Base-by-base conservation (phyloP, 2,113 vertebrate species). In the Craseonycteris thonglongyai region DNA sequence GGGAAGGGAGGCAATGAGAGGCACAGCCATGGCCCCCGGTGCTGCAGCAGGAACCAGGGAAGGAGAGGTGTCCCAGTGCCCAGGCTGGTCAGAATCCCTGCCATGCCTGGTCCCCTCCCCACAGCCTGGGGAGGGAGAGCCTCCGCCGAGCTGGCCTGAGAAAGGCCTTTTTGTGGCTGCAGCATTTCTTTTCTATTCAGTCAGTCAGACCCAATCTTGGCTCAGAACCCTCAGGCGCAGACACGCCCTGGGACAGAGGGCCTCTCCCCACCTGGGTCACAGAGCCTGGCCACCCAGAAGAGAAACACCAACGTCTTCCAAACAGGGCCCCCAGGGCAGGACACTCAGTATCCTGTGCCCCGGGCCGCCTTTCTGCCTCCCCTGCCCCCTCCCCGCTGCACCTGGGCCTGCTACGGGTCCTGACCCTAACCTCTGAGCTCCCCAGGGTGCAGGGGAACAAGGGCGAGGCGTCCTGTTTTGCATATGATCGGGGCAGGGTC, bases 301-400 rank as follows among this genome's bases (percentile, higher is more conserved):
- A 75, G 42, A 49, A 11, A 56, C n/a, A 15, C 35, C 35, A 51
- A 15, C 28, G 15, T 3, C 40, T 58, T 14, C 42, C 35, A 33
- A n/a, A 22, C 38, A 61, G 5, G 5, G n/a, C 33, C 49, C 1
- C 30, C 3, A 8, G 38, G 12, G 66, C 38, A 63, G 49, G 16
- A 22, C 2, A 2, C 1, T 28, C 42, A 16, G 22, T 21, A 9
- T 28, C 38, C 18, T 81, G 58, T 2, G 3, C 21, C 19, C 22
- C 12, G 22, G 0, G 18, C 22, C 24, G 0, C 12, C 22, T 40
- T 72, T 69, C 79, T 40, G 65, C 22, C 21, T 42, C 40, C 3
- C 24, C 18, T 42, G 9, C 33, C n/a, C 21, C 10, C 16, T n/a
- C 30, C 38, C 38, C 47, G 3, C 35, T 1, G 1, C 2, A 6